A percentile compares a stretch with the other conserved stretches of the same genome.
Conservation (phyloP, 2,888 invertebrate species). For the Smittia aterrima region DNA sequence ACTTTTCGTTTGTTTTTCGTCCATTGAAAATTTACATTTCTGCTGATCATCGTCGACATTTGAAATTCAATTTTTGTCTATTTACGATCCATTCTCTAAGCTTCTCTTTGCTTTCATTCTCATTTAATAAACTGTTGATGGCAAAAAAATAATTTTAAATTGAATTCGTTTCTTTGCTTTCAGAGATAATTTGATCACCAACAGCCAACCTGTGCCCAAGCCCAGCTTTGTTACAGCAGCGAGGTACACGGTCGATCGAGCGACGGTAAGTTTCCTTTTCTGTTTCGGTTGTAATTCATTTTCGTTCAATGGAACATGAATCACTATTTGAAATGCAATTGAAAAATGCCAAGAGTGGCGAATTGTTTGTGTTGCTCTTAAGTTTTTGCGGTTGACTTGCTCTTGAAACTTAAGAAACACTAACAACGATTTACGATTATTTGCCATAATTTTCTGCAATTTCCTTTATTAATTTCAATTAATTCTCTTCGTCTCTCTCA, state of each 20-base stretch:
- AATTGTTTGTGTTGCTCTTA: not conserved
- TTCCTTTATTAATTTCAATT: constrained; percentile 34
- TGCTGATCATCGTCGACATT: constrained; percentile 1
- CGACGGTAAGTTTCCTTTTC: constrained; percentile 15
- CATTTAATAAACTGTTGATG: not conserved
- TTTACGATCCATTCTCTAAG: not conserved
- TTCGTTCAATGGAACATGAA: not conserved
- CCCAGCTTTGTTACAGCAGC: not conserved
- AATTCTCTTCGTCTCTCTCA: constrained; percentile 4
- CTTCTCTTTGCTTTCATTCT: not conserved
- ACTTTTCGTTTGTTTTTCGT: not conserved
- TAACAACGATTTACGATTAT: not conserved
- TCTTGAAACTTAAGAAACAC: not conserved
- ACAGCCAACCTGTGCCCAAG: not conserved
- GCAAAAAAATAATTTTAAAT: not conserved
- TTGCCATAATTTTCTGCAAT: not conserved
- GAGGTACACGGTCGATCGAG: not conserved
- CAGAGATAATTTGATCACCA: constrained; percentile 12
- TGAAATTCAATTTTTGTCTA: constrained; percentile 4
- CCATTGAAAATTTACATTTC: not conserved
- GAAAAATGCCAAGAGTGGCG: not conserved
- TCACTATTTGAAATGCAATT: not conserved
- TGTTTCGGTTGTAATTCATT: not conserved
- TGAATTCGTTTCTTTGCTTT: not conserved
- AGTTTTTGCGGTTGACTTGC: constrained; percentile 19